Evolutionary conservation across 2,797 vertebrate species (phyloP).

Genomic region (Clarias platycephalus): DNA sequence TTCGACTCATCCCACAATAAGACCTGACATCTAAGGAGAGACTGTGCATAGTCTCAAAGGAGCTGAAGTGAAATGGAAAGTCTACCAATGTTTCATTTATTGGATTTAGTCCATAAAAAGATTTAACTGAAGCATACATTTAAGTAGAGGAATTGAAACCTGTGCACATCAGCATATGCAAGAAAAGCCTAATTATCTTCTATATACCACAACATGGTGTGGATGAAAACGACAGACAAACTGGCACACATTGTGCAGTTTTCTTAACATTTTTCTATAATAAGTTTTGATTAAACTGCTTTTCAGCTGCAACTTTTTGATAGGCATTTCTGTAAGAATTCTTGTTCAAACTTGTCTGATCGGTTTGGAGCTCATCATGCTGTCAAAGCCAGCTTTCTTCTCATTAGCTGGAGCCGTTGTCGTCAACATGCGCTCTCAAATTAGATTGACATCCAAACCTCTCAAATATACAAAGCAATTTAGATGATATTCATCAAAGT

Average conservation of each 20-base stretch:
- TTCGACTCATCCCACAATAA: slow-evolving; percentile 44
- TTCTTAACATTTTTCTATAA: background rate
- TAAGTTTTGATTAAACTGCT: slow-evolving; percentile 22
- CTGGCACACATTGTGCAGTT: background rate
- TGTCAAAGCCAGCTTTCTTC: slow-evolving; percentile 93
- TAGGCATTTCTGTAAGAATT: slow-evolving; percentile 81
- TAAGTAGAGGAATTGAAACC: background rate
- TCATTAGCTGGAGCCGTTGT: slow-evolving; percentile 95
- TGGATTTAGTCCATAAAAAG: slow-evolving; percentile 16
- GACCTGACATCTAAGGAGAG: slow-evolving; percentile 55
- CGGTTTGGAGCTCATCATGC: slow-evolving; percentile 91
- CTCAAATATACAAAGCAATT: slow-evolving; percentile 99
- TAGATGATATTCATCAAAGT: slow-evolving; percentile 99
- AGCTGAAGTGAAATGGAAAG: slow-evolving; percentile 35
- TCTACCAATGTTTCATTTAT: slow-evolving; percentile 33
- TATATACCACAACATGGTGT: background rate
- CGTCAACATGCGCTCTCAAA: slow-evolving; percentile 97
- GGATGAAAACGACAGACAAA: slow-evolving; percentile 7
- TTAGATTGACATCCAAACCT: slow-evolving; percentile 99
- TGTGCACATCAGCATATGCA: background rate
- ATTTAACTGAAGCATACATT: background rate
- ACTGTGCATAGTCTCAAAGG: slow-evolving; percentile 34
- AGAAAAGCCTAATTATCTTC: background rate
- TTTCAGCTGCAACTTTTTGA: slow-evolving; percentile 62
- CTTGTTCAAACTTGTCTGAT: slow-evolving; percentile 92